Percentiles rank a stretch among this genome's conserved stretches.
Evolutionary conservation across 2,888 invertebrate species (phyloP).

Genomic region (Germaria angustata): DNA sequence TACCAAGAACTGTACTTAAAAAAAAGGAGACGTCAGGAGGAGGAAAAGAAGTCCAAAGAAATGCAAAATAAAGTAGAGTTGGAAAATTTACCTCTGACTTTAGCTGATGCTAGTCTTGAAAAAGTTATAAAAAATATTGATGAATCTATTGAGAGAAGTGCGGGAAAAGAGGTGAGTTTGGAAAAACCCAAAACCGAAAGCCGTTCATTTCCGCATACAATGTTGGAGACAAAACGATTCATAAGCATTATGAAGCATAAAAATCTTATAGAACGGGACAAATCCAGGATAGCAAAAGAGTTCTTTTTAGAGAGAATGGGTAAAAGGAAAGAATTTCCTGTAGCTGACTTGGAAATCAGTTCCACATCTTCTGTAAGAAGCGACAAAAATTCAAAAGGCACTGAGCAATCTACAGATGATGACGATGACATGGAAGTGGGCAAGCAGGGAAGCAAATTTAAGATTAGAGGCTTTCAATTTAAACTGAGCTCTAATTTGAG

Average conservation of each 20-base stretch:
- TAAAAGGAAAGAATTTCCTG: slow-evolving; percentile 70
- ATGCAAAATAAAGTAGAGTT: slow-evolving; percentile 51
- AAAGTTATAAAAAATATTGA: slow-evolving; percentile 71
- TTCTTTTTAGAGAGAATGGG: slow-evolving; percentile 72
- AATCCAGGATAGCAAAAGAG: slow-evolving; percentile 71
- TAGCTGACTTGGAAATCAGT: slow-evolving; percentile 71
- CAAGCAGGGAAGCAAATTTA: slow-evolving; percentile 72
- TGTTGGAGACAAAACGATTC: slow-evolving; percentile 73
- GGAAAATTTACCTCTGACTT: slow-evolving; percentile 66
- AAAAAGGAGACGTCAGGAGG: slow-evolving; percentile 66
- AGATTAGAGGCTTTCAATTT: slow-evolving; percentile 77
- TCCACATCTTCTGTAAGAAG: slow-evolving; percentile 69
- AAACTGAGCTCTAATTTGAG: slow-evolving; percentile 75
- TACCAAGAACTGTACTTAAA: slow-evolving; percentile 74
- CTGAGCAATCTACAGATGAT: slow-evolving; percentile 76
- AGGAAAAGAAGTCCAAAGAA: slow-evolving; percentile 52
- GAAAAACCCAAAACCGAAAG: slow-evolving; percentile 68
- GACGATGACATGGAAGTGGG: slow-evolving; percentile 77
- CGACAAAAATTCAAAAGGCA: slow-evolving; percentile 65
- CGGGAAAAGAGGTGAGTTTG: slow-evolving; percentile 69
- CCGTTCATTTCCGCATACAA: slow-evolving; percentile 74
- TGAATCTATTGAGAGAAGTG: slow-evolving; percentile 71
- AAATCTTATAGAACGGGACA: slow-evolving; percentile 72
- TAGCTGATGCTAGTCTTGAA: slow-evolving; percentile 71
- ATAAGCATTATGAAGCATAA: slow-evolving; percentile 72